Evolutionary conservation across 2,888 invertebrate species (phyloP), one percentile per base, ranked within the genome.

Genomic region (Lithophane leautieri): DNA sequence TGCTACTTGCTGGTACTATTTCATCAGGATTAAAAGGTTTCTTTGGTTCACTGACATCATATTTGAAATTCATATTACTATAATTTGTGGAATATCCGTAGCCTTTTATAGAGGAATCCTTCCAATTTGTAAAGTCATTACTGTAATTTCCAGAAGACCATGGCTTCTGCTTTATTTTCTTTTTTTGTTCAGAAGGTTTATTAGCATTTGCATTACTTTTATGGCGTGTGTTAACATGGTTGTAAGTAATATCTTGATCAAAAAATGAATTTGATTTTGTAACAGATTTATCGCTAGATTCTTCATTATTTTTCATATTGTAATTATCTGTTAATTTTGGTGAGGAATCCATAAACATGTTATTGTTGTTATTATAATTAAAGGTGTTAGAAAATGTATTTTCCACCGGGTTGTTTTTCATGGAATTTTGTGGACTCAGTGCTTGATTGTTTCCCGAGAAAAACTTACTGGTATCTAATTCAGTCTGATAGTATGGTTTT

Each of bases 51-150:
- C 90, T 91, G 56, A 89, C 89, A 74, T 92, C 94, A 84, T 92
- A 93, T 79, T 92, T 94, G 79, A 94, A 94, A 83, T 91, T 94
- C 78, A 92, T 94, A 42, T 91, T 93, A 81, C 94, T 95, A 47
- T 88, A 92, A 83, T 95, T 93, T 42, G 94, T 95, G 14, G 93
- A 91, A 88, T 94, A 95, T 78, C 94, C 93, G 80, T 95, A 95
- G 42, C 94, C 94, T 80, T 94, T 94, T 22, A 91, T 76, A 50
- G 89, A 85, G 11, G 91, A 88, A 85, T 93, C 93, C 70, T 92
- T 94, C 88, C 92, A 90, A 74, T 90, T 91, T 82, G 93, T 93
- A 9, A 87, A 90, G 67, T 93, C 89, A 76, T 89, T 90, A 68
- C 83, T 89, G 60, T 90, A 89, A 77, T 90, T 91, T 47, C 84